Evolutionary conservation across 1,140 invertebrate genomes (phyloP), one percentile per base, ranked within the genome.

Genomic region (Sarcophaga bullata): DNA sequence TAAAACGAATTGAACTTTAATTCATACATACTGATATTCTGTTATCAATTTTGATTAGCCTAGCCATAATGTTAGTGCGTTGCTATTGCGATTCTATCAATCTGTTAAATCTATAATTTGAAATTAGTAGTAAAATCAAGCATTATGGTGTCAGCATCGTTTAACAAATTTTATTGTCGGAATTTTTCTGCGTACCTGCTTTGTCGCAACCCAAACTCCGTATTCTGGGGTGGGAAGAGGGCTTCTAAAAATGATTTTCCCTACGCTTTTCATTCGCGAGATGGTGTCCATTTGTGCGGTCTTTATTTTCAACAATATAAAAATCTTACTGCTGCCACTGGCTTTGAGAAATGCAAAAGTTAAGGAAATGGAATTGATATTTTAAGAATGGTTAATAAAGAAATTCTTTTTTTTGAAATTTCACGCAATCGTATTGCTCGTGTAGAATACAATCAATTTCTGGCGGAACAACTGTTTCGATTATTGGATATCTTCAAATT

Each of bases 401-500:
- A n/a, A 15, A 25, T 72, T 13, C 52, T 49, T 17, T 15, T 3
- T 47, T 11, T 13, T 46, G 15, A 86, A 17, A 52, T 87, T 46
- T 84, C 81, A 8, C n/a, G 8, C 17, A 85, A 50, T 37, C 86
- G 86, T 37, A 15, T 89, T 2, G 81, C 86, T 1, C 88, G 88
- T n/a, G 87, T 88, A 48, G 88, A 89, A 87, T 80, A 84, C 86
- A 48, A 89, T 82, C 88, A 89, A 80, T 86, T 58, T 86, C 88
- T 4, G 86, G 88, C 8, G 88, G 88, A 0, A 84, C n/a, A 73
- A 13, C 80, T 89, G 58, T 84, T 7, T 13, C 1, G 15, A 82
- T n/a, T 88, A 8, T 80, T 46, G 0, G 73, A 58, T 1, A 75
- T 85, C 3, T 78, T 72, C n/a, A n/a, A 3, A 58, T 84, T 9